Conservation (phyloP, 2,797 vertebrate species). For the Danio kyathit region DNA sequence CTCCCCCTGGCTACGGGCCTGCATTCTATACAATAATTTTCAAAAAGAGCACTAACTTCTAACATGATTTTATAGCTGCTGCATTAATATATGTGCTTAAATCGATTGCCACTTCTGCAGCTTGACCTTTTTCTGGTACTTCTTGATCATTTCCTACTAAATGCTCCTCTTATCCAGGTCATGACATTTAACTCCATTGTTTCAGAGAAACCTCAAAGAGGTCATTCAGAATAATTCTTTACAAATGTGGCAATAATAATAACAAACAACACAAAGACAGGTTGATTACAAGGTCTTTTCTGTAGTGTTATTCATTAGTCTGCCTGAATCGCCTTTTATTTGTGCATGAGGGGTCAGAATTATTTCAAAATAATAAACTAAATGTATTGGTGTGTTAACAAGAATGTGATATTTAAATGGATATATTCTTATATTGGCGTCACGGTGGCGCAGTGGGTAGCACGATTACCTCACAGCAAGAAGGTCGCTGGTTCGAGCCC, state of each 20-base stretch:
- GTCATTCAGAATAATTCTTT: not conserved
- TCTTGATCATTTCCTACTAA: constrained; percentile 11
- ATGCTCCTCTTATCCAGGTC: not conserved
- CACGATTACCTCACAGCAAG: too few species aligned
- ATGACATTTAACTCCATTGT: not conserved
- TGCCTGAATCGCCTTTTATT: not conserved
- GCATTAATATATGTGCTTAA: not conserved
- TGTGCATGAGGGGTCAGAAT: not conserved
- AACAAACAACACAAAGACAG: not conserved
- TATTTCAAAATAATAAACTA: not conserved
- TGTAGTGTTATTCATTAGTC: not conserved
- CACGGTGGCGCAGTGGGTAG: too few species aligned
- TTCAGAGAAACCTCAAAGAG: constrained; percentile 1
- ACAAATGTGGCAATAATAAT: not conserved
- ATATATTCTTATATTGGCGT: not conserved
- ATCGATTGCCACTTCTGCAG: not conserved
- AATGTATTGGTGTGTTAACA: not conserved
- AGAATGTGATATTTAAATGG: not conserved
- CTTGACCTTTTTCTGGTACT: constrained; percentile 13
- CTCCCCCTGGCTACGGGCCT: too few species aligned
- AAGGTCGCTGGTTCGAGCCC: too few species aligned
- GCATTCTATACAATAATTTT: constrained; percentile 4
- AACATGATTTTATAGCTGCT: constrained; percentile 25
- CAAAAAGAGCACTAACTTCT: not conserved
- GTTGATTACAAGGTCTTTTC: not conserved